phyloP scores from a whole-genome alignment of 2,888 invertebrate species.

The Balanococcus diminutus region DNA sequence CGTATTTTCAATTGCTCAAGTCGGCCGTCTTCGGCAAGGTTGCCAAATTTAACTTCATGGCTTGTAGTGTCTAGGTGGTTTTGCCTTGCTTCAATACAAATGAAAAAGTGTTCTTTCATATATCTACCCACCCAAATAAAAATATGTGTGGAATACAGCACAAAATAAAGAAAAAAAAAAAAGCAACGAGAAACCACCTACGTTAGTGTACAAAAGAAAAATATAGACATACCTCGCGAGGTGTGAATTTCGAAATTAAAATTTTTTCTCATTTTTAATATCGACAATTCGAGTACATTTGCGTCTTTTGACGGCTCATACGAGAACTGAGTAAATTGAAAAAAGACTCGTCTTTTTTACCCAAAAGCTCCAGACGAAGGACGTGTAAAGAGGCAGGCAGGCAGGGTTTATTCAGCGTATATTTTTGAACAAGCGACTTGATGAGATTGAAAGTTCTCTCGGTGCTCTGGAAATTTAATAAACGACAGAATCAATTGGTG shows the following conservation, averaged over 20 bases:
- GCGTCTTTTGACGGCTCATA: background rate
- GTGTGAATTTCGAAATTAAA: conserved; percentile 12
- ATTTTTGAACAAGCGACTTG: background rate
- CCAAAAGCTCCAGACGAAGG: background rate
- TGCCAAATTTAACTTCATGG: too few relatives aligned
- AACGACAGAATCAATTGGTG: background rate
- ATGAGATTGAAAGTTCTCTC: background rate
- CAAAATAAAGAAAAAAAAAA: too few relatives aligned
- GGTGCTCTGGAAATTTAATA: background rate
- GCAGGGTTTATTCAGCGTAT: background rate
- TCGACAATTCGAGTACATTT: background rate
- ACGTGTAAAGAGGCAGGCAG: background rate
- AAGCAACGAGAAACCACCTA: too few relatives aligned
- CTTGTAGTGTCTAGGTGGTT: too few relatives aligned
- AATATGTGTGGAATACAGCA: too few relatives aligned
- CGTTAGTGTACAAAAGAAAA: background rate
- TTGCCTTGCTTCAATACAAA: background rate
- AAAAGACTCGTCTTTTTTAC: background rate
- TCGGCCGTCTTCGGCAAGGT: too few relatives aligned
- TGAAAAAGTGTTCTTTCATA: background rate
- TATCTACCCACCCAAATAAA: background rate
- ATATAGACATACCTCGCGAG: background rate
- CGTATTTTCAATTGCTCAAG: too few relatives aligned
- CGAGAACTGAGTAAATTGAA: background rate
- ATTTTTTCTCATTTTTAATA: conserved; percentile 5